A percentile compares a stretch with the other conserved stretches of the same genome.
These are phyloP conservation scores for Ophiothrix spiculata DNA, from an alignment of 35 echinoderm and acorn worm genomes.

Conservation along the genomic window DNA sequence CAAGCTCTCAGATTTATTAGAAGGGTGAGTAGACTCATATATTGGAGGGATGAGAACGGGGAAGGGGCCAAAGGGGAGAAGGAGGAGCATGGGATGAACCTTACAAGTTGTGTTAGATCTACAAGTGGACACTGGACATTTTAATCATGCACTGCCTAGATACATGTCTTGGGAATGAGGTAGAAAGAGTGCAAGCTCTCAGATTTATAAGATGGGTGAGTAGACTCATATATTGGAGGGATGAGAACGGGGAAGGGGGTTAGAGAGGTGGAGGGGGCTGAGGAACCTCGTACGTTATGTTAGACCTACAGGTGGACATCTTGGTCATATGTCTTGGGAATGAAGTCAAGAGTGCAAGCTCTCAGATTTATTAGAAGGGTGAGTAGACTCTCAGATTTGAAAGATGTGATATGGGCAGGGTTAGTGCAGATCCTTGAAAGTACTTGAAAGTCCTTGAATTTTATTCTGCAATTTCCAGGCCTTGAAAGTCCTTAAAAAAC, in stretches of 20 bases:
- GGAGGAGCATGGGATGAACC: no score
- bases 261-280: no score
- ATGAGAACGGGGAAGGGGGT: not conserved
- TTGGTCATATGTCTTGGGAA: slow-evolving; percentile 80
- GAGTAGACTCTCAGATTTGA: slow-evolving; percentile 33
- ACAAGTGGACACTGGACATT: slow-evolving; percentile 77
- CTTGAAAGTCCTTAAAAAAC: no score
- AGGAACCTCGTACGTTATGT: slow-evolving; percentile 58
- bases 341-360: slow-evolving; percentile 90
- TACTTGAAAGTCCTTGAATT: no score
- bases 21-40: slow-evolving; percentile 53
- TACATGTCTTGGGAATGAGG: slow-evolving; percentile 78
- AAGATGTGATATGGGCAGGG: no score
- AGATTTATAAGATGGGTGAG: slow-evolving; percentile 91
- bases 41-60: not conserved
- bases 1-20: slow-evolving; percentile 89
- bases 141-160: slow-evolving; percentile 72
- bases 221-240: not conserved
- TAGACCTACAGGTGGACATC: slow-evolving; percentile 76
- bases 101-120: slow-evolving; percentile 67
- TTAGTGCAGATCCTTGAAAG: no score
- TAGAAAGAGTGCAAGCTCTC: slow-evolving; percentile 89
- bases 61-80: no score
- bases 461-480: no score
- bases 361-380: slow-evolving; percentile 90